These are phyloP conservation scores for Apostichopus japonicus DNA, from an alignment of 35 echinoderm and acorn worm species.

Conservation along the genomic window DNA sequence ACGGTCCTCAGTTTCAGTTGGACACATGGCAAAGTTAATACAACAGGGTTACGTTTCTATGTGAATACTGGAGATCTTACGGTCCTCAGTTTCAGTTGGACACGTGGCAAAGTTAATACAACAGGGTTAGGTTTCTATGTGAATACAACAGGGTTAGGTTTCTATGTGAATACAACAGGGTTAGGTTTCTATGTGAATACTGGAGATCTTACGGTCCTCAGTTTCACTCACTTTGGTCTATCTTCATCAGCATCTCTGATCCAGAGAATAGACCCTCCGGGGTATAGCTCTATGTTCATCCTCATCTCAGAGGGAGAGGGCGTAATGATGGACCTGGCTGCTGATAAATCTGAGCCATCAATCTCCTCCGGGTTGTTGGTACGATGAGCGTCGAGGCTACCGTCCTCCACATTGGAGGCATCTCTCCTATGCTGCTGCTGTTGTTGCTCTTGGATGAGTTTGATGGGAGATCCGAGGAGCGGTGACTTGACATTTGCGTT, in stretches of 20 bases:
- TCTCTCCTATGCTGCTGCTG: not conserved
- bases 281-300: slow-evolving; percentile 40
- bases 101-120: too few species aligned
- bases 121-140: too few species aligned
- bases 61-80: too few species aligned
- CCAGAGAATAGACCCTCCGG: slow-evolving; percentile 64
- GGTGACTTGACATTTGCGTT: not conserved
- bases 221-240: slow-evolving; percentile 33
- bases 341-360: not conserved
- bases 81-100: not conserved
- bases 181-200: too few species aligned
- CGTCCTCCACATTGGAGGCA: not conserved
- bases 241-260: slow-evolving; percentile 58
- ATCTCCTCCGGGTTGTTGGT: not conserved
- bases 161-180: too few species aligned
- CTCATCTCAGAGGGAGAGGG: not conserved
- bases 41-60: too few species aligned
- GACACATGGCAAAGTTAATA: too few species aligned
- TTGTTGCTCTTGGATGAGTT: not conserved
- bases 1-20: too few species aligned
- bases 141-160: too few species aligned
- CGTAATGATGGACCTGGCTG: not conserved
- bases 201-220: too few species aligned
- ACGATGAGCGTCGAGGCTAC: not conserved
- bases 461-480: slow-evolving; percentile 37